Conservation (phyloP, 1,140 invertebrate genomes). For the Halictus rubicundus region DNA sequence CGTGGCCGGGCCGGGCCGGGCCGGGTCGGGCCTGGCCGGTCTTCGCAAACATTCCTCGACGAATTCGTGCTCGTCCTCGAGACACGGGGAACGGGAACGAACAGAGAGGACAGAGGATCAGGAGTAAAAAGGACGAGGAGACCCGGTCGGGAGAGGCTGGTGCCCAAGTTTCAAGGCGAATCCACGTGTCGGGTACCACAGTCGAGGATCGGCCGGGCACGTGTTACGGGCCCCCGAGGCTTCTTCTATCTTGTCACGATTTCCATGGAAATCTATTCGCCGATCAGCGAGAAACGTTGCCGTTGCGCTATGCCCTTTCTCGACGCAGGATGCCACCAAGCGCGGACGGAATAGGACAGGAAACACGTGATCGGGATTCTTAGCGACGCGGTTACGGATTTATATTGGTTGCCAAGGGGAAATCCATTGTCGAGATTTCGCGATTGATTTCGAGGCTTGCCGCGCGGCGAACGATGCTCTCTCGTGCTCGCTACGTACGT, state of each 20-base stretch:
- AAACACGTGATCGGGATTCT: conserved; percentile 43
- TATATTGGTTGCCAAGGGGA: conserved; percentile 10
- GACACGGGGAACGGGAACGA: not conserved
- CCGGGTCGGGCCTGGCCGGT: too few species aligned
- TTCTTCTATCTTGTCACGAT: conserved; percentile 5
- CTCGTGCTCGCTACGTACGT: too few species aligned
- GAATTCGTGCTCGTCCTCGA: not conserved
- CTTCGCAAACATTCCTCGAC: not conserved
- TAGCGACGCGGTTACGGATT: conserved; percentile 15
- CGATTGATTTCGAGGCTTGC: not conserved
- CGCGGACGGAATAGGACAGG: conserved; percentile 37
- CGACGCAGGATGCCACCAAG: conserved; percentile 32
- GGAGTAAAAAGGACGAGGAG: not conserved
- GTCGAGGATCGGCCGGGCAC: conserved; percentile 3
- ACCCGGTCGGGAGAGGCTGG: not conserved
- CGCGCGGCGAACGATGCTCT: too few species aligned
- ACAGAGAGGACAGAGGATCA: too few species aligned
- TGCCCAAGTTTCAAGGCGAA: not conserved
- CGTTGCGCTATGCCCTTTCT: conserved; percentile 3
- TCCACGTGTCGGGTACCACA: conserved; percentile 3
- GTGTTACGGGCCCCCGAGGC: not conserved
- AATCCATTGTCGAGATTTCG: not conserved
- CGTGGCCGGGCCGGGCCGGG: too few species aligned
- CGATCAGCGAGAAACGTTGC: not conserved
- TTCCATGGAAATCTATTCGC: conserved; percentile 12